phyloP scores from a whole-genome alignment of 2,797 vertebrate species.

The Pipistrellus nathusii region DNA sequence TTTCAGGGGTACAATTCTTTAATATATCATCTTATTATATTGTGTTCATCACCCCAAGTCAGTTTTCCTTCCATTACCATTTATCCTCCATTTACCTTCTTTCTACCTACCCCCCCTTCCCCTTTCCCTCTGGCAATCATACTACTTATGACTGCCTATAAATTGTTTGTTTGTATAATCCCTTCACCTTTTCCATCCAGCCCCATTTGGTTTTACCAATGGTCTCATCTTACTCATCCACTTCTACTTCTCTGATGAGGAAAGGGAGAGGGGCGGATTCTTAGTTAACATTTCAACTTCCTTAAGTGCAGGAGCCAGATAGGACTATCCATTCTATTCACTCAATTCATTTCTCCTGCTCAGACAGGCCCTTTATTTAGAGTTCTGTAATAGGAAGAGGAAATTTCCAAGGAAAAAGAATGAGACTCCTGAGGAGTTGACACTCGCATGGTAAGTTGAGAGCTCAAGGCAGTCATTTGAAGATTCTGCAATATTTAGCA shows the following conservation, averaged over 20 bases:
- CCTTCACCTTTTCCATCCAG: not conserved
- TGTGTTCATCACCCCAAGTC: not conserved
- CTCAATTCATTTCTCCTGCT: not conserved
- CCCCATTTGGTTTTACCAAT: not conserved
- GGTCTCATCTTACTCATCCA: not conserved
- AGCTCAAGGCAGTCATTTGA: conserved; percentile 13
- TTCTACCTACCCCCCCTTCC: not conserved
- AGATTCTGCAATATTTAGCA: not conserved
- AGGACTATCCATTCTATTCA: not conserved
- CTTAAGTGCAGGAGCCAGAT: not conserved
- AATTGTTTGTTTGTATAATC: not conserved
- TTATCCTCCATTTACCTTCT: not conserved
- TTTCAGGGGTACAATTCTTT: not conserved
- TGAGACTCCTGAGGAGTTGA: not conserved
- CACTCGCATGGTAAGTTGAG: not conserved
- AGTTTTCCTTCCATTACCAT: not conserved
- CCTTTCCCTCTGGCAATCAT: not conserved
- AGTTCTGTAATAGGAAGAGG: conserved; percentile 6
- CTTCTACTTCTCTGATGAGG: not conserved
- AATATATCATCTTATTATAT: not conserved
- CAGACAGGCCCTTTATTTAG: not conserved
- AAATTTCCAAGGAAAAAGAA: conserved; percentile 7
- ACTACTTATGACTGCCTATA: not conserved
- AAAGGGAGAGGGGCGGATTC: not conserved
- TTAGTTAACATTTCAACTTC: not conserved